Percentiles rank a stretch among this genome's conserved stretches.
phyloP scores from a whole-genome alignment of 92 coral and sea anemone genomes.

The Blastomussa wellsi region DNA sequence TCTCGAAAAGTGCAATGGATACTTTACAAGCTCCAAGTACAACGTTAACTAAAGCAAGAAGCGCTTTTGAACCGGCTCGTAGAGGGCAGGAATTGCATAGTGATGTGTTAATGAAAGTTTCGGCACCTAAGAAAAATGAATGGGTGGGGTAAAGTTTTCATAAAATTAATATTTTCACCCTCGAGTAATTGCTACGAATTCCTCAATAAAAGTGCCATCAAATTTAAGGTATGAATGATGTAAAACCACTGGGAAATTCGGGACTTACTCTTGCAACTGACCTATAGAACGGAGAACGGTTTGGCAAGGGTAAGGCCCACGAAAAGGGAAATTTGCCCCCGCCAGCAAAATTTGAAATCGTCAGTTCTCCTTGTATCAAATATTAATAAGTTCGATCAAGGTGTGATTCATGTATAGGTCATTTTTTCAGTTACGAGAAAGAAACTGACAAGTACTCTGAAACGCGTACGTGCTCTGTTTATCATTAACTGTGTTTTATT shows the following conservation, averaged over 20 bases:
- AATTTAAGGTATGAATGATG: not conserved
- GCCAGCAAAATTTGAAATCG: not conserved
- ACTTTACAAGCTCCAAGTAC: not conserved
- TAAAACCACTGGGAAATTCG: not conserved
- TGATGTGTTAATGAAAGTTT: not conserved
- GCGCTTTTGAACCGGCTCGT: not conserved
- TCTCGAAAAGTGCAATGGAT: not conserved
- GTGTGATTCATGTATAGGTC: too few species aligned
- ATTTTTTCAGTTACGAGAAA: not conserved
- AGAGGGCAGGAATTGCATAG: not conserved
- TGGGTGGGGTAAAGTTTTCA: not conserved
- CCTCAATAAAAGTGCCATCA: not conserved
- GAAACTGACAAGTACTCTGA: not conserved
- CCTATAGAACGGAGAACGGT: not conserved
- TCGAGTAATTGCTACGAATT: not conserved
- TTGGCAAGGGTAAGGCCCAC: not conserved
- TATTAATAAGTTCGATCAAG: too few species aligned
- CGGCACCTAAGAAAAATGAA: not conserved
- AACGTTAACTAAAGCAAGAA: conserved; percentile 13
- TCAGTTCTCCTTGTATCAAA: not conserved
- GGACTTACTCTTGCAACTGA: not conserved
- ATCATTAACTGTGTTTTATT: conserved; percentile 7
- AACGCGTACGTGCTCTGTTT: conserved; percentile 13
- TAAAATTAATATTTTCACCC: not conserved
- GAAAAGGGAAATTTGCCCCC: not conserved